Conservation (phyloP, 2,888 invertebrate genomes). For the Campopleginae sp. region DNA sequence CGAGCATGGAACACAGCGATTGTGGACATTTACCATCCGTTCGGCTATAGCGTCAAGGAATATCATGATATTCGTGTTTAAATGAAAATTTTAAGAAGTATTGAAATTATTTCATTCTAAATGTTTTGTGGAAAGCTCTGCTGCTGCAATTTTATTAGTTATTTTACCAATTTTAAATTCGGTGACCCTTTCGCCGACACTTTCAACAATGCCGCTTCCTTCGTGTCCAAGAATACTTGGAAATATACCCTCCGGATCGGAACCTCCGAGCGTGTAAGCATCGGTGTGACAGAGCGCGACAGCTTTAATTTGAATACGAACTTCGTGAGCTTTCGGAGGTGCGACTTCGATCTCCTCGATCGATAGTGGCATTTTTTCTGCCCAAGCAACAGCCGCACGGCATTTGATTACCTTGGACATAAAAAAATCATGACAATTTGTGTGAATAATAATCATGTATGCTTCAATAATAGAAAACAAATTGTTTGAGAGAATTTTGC, state of each 20-base stretch:
- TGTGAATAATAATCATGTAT: background rate
- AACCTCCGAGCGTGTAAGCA: constrained; percentile 94
- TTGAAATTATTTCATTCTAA: background rate
- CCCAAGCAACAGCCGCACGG: constrained; percentile 98
- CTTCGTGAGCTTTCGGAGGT: constrained; percentile 97
- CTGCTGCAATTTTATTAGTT: background rate
- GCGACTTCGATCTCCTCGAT: constrained; percentile 97
- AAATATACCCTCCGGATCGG: constrained; percentile 96
- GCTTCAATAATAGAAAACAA: background rate
- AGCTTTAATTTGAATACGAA: constrained; percentile 91
- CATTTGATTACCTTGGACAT: constrained; percentile 91
- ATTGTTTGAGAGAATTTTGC: background rate
- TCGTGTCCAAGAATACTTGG: constrained; percentile 98
- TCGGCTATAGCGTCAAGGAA: no score
- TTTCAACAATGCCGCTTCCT: constrained; percentile 98
- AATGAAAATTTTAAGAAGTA: background rate
- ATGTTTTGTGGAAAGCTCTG: background rate
- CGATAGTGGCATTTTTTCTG: constrained; percentile 93
- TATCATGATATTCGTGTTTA: background rate
- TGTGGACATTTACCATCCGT: no score
- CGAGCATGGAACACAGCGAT: no score
- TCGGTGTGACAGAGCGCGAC: constrained; percentile 97
- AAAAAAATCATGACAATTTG: constrained; percentile 38
- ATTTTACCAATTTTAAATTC: constrained; percentile 90
- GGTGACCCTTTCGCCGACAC: constrained; percentile 96